Conservation (phyloP, 92 coral and sea anemone species). For the Porites rus region DNA sequence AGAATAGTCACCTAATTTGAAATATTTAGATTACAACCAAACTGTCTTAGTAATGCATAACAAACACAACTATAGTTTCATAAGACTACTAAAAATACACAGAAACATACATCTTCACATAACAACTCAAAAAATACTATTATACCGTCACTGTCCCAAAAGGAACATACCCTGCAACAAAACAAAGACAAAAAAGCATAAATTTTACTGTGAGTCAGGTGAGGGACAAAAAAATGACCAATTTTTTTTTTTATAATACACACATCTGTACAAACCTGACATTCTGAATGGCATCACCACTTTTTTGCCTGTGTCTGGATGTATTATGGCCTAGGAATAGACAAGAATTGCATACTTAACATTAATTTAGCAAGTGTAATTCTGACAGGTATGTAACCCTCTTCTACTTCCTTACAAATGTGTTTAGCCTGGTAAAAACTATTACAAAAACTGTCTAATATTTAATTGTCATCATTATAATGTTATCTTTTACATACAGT, state of each 20-base stretch:
- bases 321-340: constrained; percentile 84
- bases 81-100: no score
- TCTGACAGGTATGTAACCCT: neutral
- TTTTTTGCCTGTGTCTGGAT: constrained; percentile 91
- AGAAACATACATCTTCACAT: neutral
- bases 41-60: no score
- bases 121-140: neutral
- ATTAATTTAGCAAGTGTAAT: neutral
- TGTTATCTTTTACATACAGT: no score
- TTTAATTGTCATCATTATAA: no score
- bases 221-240: neutral
- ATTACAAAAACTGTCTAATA: no score
- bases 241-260: no score
- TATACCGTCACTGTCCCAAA: constrained; percentile 96
- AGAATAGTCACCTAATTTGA: no score
- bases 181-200: constrained; percentile 1
- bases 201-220: neutral
- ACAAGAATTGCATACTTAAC: neutral
- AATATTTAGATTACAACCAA: no score
- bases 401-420: neutral
- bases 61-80: no score
- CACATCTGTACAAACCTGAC: constrained; percentile 71
- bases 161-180: constrained; percentile 88
- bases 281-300: constrained; percentile 96
- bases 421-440: no score